phyloP scores from a whole-genome alignment of 2,888 invertebrate species.

The Pterostichus madidus region DNA sequence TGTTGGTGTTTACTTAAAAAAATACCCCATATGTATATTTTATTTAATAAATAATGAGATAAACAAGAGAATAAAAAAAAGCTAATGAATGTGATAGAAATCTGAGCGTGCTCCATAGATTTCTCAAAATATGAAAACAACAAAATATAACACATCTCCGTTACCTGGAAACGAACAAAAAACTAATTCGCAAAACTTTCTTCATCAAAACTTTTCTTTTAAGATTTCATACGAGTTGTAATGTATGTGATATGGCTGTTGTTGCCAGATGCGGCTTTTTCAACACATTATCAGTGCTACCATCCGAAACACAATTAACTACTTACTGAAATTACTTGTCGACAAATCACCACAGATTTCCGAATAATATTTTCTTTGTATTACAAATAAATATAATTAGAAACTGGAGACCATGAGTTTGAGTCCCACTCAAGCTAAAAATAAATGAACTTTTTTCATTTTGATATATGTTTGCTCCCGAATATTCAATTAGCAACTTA shows the following conservation, averaged over 20 bases:
- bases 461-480: no score
- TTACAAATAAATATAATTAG: no score
- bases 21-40: no score
- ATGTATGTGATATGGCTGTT: slow-evolving; percentile 36
- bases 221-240: slow-evolving; percentile 50
- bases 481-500: no score
- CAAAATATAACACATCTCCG: slow-evolving; percentile 32
- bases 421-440: no score
- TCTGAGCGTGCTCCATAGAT: slow-evolving; percentile 8
- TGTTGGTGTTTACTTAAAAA: no score
- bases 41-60: background rate
- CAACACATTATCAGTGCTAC: background rate
- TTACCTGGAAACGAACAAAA: slow-evolving; percentile 56
- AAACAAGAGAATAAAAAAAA: slow-evolving; percentile 13
- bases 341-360: background rate
- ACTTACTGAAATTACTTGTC: slow-evolving; percentile 32
- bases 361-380: background rate
- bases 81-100: slow-evolving; percentile 20
- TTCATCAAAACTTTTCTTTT: slow-evolving; percentile 61
- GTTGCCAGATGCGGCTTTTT: slow-evolving; percentile 26
- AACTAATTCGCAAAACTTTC: slow-evolving; percentile 47
- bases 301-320: background rate
- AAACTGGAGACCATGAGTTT: no score
- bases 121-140: slow-evolving; percentile 48
- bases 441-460: no score